Evolutionary conservation across 2,113 vertebrate genomes (phyloP), one percentile per base, ranked within the genome.

Genomic region (Arenaria interpres): DNA sequence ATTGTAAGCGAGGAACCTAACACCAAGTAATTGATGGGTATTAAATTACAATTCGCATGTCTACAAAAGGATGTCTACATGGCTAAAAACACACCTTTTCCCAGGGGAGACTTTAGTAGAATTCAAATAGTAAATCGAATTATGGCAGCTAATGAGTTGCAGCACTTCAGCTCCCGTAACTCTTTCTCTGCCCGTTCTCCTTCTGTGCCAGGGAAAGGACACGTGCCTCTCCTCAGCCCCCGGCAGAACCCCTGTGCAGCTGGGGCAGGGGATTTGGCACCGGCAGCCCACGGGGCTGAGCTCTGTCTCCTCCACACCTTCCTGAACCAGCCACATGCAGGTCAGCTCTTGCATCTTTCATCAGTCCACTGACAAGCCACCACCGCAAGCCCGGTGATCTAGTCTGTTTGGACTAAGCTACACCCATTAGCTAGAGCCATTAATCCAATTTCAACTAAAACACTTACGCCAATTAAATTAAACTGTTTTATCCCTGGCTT

Each of bases 111-210:
- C 16, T 62, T 85, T 21, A 90, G 93, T 43, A 53, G 69, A 68
- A 62, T 75, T 91, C 81, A 85, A 60, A 75, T 22, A 82, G 22
- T 46, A 89, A 95, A 96, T 71, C 4, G 12, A 95, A 92, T 93
- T 86, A 89, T 67, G 72, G 83, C 79, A 96, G 64, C 25, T 90
- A 93, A 93, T 90, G 94, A 90, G 67, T 90, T 86, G 80, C 72
- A 77, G 46, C 0, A 0, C 46, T 88, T 96, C 79, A 81, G 63
- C 79, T 92, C 32, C 76, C 50, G 50, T 48, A 74, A 77, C 64
- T 69, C 62, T 57, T 91, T 41, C 53, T 51, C 37, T 80, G 53
- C 10, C 20, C n/a, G 13, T 66, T 79, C 32, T 69, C 80, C 10
- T 8, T 68, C 46, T 19, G 46, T 1, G 2, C 72, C 28, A 0